Evolutionary conservation across 2,888 invertebrate species (phyloP).

Genomic region (Eupeodes luniger): DNA sequence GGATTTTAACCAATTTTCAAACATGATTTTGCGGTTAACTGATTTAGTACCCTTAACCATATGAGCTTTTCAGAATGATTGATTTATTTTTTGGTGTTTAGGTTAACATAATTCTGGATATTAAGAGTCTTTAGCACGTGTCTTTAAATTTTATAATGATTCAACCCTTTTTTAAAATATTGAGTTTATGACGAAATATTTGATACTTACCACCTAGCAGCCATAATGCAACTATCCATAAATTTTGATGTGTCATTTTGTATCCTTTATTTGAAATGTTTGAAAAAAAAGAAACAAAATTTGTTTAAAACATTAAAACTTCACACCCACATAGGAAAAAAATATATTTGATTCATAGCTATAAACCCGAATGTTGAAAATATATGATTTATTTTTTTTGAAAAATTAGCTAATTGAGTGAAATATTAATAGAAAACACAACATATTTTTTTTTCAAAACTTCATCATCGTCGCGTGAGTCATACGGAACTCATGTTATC

Average conservation of each 20-base stretch:
- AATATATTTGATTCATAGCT: conserved; percentile 16
- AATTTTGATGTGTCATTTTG: conserved; percentile 65
- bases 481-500: conserved; percentile 34
- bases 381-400: conserved; percentile 19
- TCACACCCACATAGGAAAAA: conserved; percentile 41
- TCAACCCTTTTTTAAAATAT: no score
- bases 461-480: conserved; percentile 51
- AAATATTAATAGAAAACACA: conserved; percentile 51
- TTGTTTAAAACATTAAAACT: conserved; percentile 28
- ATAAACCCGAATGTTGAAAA: conserved; percentile 15
- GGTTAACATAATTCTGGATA: no score
- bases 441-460: conserved; percentile 35
- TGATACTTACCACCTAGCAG: conserved; percentile 68
- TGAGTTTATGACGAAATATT: not conserved
- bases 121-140: no score
- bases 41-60: no score
- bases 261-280: conserved; percentile 43
- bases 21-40: no score
- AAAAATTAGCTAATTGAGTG: conserved; percentile 55
- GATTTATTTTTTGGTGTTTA: no score
- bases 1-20: no score
- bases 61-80: no score
- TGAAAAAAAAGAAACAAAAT: conserved; percentile 3
- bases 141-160: no score
- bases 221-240: conserved; percentile 71